Evolutionary conservation across 1,140 invertebrate species (phyloP).

Genomic region (Eueides isabella): DNA sequence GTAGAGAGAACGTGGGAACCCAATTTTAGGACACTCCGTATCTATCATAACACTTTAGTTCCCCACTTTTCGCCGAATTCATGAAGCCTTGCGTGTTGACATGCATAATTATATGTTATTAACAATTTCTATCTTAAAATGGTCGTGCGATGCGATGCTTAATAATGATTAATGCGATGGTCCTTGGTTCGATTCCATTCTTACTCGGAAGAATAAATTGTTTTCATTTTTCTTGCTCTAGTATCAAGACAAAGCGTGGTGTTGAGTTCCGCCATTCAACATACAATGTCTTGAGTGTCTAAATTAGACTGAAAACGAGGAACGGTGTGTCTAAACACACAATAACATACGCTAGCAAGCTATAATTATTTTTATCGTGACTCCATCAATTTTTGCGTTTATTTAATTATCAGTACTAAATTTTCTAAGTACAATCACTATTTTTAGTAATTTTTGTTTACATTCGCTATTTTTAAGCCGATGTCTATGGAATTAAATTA

Average conservation of each 20-base stretch:
- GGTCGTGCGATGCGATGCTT: too few relatives aligned
- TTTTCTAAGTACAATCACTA: not conserved
- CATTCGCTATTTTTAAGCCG: not conserved
- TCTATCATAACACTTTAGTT: too few relatives aligned
- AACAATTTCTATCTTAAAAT: too few relatives aligned
- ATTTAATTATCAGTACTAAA: not conserved
- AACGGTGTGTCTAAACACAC: not conserved
- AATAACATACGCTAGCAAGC: not conserved
- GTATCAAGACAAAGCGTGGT: not conserved
- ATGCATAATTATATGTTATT: too few relatives aligned
- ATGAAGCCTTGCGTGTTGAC: too few relatives aligned
- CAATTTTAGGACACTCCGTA: too few relatives aligned
- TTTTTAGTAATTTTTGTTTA: not conserved
- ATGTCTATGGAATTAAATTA: not conserved
- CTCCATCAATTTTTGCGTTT: too few relatives aligned
- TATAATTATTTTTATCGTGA: not conserved
- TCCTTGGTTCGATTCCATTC: not conserved
- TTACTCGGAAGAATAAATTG: not conserved
- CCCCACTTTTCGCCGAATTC: too few relatives aligned
- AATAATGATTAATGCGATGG: not conserved
- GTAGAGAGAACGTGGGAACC: too few relatives aligned
- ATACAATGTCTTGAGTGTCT: not conserved
- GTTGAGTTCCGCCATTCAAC: not conserved
- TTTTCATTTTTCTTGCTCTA: not conserved
- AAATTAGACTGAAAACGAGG: not conserved